Evolutionary conservation across 2,113 vertebrate genomes (phyloP), one percentile per base, ranked within the genome.

Genomic region (Corvus moneduloides): DNA sequence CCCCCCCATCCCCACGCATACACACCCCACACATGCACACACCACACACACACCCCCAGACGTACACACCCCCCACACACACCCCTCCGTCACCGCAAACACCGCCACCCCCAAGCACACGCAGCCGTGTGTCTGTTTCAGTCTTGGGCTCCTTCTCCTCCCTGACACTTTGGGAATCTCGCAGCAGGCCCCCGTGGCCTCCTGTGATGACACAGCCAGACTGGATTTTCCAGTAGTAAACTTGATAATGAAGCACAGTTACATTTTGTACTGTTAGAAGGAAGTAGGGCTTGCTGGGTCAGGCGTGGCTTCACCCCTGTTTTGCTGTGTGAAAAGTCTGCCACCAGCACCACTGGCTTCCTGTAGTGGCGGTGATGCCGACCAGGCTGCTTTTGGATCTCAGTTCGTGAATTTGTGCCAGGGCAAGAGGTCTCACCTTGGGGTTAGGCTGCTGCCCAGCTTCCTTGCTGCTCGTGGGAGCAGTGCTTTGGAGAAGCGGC

Each of bases 141-240:
- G 17, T 3, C 32, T 11, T 5, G 2, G 4, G 16, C 67, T 61
- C 33, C 33, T 62, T 35, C n/a, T 35, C 8, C 2, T 7, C 41
- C 12, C 54, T 18, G 0, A 4, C 2, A 0, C 14, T 14, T 6
- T 0, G 33, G 16, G 43, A 23, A 8, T 43, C 3, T 5, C 18
- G 6, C 10, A 63, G 33, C 63, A 32, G 37, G 43, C 26, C 39
- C 23, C 49, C 52, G n/a, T 3, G 2, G 5, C 4, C 56, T 30
- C 13, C 52, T 41, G 22, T 6, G 35, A 2, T 13, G 27, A 63
- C 59, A 10, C 41, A 10, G 52, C 56, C 10, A 0, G 26, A 8
- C 18, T 35, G 78, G 23, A 17, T 84, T 90, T 84, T 48, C 69
- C 41, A 12, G 55, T 6, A 7, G 44, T 68, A 22, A 63, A 18